These are phyloP conservation scores for Lasaia peninsularis DNA, from an alignment of 1,140 invertebrate species.

Conservation along the genomic window DNA sequence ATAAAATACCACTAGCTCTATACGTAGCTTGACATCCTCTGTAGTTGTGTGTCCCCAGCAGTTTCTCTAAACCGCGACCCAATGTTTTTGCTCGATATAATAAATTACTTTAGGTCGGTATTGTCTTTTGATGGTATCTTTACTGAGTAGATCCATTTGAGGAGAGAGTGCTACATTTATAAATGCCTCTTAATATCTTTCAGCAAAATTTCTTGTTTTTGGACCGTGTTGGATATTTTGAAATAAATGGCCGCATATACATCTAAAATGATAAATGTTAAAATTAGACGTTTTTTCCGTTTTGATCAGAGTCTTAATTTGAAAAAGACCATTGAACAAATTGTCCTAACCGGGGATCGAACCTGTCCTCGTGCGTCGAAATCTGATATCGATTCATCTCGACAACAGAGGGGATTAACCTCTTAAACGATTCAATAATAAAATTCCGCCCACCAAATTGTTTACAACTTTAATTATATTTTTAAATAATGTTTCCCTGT, in stretches of 20 bases:
- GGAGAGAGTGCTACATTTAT: conserved; percentile 30
- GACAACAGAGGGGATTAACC: too few relatives aligned
- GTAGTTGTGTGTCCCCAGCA: conserved; percentile 27
- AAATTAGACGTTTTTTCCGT: too few relatives aligned
- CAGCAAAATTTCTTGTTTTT: conserved; percentile 20
- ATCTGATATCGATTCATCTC: too few relatives aligned
- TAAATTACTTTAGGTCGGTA: conserved; percentile 52
- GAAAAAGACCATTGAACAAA: too few relatives aligned
- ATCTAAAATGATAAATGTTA: too few relatives aligned
- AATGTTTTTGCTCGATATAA: conserved; percentile 48
- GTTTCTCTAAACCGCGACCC: conserved; percentile 31
- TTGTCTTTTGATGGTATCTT: conserved; percentile 52
- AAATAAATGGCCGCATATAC: conserved; percentile 8
- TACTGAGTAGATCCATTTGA: conserved; percentile 39
- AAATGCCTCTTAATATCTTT: conserved; percentile 29
- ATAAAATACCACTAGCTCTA: background rate
- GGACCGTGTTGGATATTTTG: conserved; percentile 12
- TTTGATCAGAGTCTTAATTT: too few relatives aligned
- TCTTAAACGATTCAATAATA: background rate
- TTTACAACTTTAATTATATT: conserved; percentile 1
- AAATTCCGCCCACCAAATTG: background rate
- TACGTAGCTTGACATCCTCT: background rate
- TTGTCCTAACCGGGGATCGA: too few relatives aligned
- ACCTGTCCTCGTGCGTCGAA: background rate
- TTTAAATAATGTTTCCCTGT: background rate